Percentiles rank a stretch among this genome's conserved stretches.
Conservation (phyloP, 2,113 vertebrate species). For the Labrus mixtus region DNA sequence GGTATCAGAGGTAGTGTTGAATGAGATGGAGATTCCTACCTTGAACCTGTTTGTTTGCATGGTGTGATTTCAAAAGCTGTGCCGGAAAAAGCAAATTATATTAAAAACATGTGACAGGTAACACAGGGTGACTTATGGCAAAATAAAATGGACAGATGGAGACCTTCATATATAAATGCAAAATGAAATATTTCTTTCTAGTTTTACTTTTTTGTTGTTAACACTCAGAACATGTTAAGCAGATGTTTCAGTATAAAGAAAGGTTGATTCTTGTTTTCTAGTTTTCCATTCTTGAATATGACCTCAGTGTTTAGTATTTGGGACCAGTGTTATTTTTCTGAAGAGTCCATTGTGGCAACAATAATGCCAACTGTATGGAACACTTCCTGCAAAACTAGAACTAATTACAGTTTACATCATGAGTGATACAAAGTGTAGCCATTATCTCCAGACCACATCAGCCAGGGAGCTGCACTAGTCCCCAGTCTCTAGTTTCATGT, state of each 20-base stretch:
- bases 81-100: conserved; percentile 94
- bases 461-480: neutral
- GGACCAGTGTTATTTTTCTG: conserved; percentile 11
- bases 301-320: neutral
- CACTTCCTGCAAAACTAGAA: conserved; percentile 31
- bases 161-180: neutral
- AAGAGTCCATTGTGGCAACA: neutral
- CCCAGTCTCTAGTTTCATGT: conserved; percentile 8
- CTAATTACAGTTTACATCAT: conserved; percentile 37
- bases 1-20: conserved; percentile 46
- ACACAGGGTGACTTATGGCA: conserved; percentile 40
- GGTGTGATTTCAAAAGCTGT: conserved; percentile 99
- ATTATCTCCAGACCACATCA: neutral
- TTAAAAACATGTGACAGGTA: conserved; percentile 71
- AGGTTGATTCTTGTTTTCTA: no score
- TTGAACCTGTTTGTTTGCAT: conserved; percentile 97
- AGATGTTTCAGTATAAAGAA: no score
- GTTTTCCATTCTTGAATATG: neutral
- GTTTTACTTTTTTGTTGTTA: neutral
- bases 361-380: conserved; percentile 22
- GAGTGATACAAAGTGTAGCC: conserved; percentile 20
- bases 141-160: conserved; percentile 42
- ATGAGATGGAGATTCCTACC: conserved; percentile 88
- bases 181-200: neutral
- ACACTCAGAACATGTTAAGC: no score